phyloP scores from a whole-genome alignment of 2,888 invertebrate genomes.

The Zygothrica quintamaculata region DNA sequence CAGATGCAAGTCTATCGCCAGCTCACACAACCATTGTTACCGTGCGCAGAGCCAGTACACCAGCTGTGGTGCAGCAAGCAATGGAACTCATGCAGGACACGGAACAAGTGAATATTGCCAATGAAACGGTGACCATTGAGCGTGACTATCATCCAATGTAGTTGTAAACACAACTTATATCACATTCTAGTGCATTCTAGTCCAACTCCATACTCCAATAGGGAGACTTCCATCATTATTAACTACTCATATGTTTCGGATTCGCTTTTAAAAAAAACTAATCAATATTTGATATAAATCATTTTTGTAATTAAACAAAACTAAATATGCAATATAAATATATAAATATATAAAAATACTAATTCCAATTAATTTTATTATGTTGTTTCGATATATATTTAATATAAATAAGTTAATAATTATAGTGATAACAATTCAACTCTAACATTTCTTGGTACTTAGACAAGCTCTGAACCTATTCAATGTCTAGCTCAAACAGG shows the following conservation, averaged over 20 bases:
- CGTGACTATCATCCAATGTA: slow-evolving; percentile 43
- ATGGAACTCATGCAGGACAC: background rate
- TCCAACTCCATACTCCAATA: slow-evolving; percentile 39
- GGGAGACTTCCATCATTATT: slow-evolving; percentile 38
- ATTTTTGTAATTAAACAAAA: slow-evolving; percentile 41
- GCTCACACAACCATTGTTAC: slow-evolving; percentile 81
- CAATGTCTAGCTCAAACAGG: too few species aligned
- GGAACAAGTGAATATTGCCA: slow-evolving; percentile 15
- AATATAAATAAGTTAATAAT: too few species aligned
- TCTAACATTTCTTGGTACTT: too few species aligned
- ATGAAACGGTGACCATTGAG: slow-evolving; percentile 52
- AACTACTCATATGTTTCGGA: slow-evolving; percentile 61
- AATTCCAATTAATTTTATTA: background rate
- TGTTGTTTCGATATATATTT: background rate
- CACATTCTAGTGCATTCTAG: slow-evolving; percentile 24
- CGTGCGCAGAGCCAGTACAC: slow-evolving; percentile 58
- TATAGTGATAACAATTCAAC: too few species aligned
- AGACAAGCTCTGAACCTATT: too few species aligned
- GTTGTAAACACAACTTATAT: slow-evolving; percentile 41
- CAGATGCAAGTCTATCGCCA: slow-evolving; percentile 77
- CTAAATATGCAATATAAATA: slow-evolving; percentile 38
- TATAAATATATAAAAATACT: slow-evolving; percentile 26
- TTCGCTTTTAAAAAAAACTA: slow-evolving; percentile 27
- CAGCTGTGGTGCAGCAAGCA: slow-evolving; percentile 33
- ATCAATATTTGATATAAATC: slow-evolving; percentile 41